Conservation (phyloP, 2,113 vertebrate species). For the Piprites chloris region DNA sequence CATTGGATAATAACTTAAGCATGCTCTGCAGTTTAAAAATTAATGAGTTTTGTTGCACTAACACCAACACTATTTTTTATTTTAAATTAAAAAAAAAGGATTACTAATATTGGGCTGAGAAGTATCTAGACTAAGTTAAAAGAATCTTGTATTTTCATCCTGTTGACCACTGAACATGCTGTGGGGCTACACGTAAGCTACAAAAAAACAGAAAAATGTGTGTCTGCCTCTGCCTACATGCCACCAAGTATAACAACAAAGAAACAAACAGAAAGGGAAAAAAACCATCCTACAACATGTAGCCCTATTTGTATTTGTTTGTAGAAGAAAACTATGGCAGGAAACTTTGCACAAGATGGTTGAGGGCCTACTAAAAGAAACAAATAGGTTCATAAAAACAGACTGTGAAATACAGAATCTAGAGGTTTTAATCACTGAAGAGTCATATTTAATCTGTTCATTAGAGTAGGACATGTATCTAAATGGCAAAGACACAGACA, state of each 20-base stretch:
- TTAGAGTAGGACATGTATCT: background rate
- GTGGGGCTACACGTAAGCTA: background rate
- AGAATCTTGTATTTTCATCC: background rate
- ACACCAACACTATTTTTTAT: background rate
- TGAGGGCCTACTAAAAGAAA: background rate
- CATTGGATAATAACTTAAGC: background rate
- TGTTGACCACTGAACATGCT: background rate
- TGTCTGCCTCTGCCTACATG: background rate
- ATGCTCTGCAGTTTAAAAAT: background rate
- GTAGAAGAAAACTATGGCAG: background rate
- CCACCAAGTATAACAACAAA: background rate
- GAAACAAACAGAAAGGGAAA: background rate
- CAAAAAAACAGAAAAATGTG: background rate
- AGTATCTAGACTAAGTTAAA: background rate
- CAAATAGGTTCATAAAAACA: background rate
- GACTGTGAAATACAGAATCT: background rate
- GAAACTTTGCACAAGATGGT: accelerated
- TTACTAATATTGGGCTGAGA: background rate
- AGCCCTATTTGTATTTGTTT: background rate
- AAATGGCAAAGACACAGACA: background rate
- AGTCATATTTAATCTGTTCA: background rate
- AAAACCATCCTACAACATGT: background rate
- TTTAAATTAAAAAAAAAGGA: background rate
- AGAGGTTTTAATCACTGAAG: background rate
- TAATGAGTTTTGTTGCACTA: background rate